Evolutionary conservation across 1,140 invertebrate genomes (phyloP).

Genomic region (Euura saliciscinereae): DNA sequence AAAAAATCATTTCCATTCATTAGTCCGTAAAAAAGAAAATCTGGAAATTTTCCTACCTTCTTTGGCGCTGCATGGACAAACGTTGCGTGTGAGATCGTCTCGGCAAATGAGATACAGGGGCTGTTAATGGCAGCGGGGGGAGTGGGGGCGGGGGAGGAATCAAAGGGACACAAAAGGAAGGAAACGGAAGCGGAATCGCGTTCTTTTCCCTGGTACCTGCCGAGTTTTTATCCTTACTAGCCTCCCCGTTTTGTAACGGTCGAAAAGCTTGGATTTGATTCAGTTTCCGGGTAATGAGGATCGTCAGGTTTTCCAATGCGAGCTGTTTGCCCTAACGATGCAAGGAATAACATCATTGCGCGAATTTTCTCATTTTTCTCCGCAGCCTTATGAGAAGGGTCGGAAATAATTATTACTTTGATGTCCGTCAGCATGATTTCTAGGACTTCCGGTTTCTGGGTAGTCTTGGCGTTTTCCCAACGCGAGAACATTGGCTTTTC

Average conservation of each 20-base stretch:
- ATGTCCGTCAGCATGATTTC: conserved; percentile 41
- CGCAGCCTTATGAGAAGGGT: neutral
- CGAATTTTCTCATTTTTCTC: neutral
- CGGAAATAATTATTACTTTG: conserved; percentile 30
- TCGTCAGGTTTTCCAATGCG: conserved; percentile 38
- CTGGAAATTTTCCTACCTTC: conserved; percentile 8
- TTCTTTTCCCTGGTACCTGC: conserved; percentile 2
- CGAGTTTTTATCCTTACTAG: conserved; percentile 2
- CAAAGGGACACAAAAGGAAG: conserved; percentile 18
- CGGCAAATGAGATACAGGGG: conserved; percentile 1
- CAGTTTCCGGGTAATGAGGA: conserved; percentile 30
- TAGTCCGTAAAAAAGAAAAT: neutral
- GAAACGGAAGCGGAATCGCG: conserved; percentile 19
- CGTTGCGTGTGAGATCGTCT: conserved; percentile 10
- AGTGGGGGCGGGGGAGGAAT: conserved; percentile 18
- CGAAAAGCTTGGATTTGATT: conserved; percentile 15
- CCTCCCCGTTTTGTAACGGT: neutral
- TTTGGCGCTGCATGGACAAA: conserved; percentile 15
- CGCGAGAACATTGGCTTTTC: conserved; percentile 42
- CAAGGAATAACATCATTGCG: conserved; percentile 8
- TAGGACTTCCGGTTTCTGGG: conserved; percentile 33
- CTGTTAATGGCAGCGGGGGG: neutral
- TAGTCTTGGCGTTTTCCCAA: conserved; percentile 42
- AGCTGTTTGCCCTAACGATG: conserved; percentile 38
- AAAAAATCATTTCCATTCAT: conserved; percentile 8